Evolutionary conservation across 2,888 invertebrate genomes (phyloP), one percentile per base, ranked within the genome.

Genomic region (Zeuzera pyrina): DNA sequence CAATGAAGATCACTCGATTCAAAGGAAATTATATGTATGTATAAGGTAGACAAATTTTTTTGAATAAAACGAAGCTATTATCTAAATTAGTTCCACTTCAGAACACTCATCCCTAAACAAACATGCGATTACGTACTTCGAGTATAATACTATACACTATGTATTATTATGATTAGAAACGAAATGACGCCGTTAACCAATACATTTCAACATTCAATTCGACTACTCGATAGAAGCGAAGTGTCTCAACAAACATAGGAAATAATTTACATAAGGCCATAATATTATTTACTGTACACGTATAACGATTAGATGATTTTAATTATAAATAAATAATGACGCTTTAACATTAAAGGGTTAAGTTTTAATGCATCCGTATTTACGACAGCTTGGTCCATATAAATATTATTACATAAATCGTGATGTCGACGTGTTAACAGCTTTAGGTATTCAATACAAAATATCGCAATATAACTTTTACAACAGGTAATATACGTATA

Each of bases 371-470:
- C 62, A 67, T 79, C 76, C 74, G 64, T 74, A 77, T 70, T 74
- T 71, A 81, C 67, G 78, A 78, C 74, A 78, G 74, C 78, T 83
- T 83, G 83, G 83, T 83, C 83, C 83, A 83, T 83, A 78, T 67
- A 73, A 77, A 70, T 71, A 77, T 78, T 77, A 76, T 74, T 78
- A 78, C 72, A 63, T 77, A 63, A 68, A 69, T 72, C 62, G 57
- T 57, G 68, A 66, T 58, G 56, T 60, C 59, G 60, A 64, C 62
- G 45, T 57, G 53, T 57, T 61, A 63, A 61, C 60, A 43, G 41
- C 42, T 57, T 64, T 64, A 71, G 67, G 62, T 52, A 63, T 60
- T 53, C 79, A 72, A 68, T 19, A 19, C 5, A 8, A 19, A 19
- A 19, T 19, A 19, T 8, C 8, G 5, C 8, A 6, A 8, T 19